Conservation (phyloP, 2,113 vertebrate genomes). For the Lophius piscatorius region DNA sequence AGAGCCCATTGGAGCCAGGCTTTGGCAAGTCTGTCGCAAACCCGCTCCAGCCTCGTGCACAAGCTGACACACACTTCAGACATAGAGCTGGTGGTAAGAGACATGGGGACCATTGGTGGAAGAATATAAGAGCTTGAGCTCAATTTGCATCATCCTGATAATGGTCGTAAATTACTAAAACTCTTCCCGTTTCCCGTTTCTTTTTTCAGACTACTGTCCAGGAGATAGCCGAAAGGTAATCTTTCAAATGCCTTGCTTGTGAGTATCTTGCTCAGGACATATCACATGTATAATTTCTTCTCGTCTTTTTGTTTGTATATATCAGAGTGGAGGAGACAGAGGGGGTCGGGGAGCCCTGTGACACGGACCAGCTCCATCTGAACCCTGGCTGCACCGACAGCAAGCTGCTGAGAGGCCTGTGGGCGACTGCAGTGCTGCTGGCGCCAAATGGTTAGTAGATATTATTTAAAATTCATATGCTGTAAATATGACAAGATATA, state of each 20-base stretch:
- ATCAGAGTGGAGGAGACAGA: slow-evolving; percentile 89
- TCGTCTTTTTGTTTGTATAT: slow-evolving; percentile 22
- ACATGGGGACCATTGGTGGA: background rate
- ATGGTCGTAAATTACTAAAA: slow-evolving; percentile 10
- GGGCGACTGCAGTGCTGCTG: slow-evolving; percentile 86
- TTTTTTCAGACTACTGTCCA: slow-evolving; percentile 71
- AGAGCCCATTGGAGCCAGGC: slow-evolving; percentile 88
- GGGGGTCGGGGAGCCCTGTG: slow-evolving; percentile 90
- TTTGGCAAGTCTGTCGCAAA: slow-evolving; percentile 79
- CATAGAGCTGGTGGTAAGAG: slow-evolving; percentile 85
- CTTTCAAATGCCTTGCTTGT: background rate
- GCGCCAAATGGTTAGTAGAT: slow-evolving; percentile 82
- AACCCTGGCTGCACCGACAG: slow-evolving; percentile 85
- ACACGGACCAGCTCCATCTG: slow-evolving; percentile 89
- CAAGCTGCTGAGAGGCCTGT: slow-evolving; percentile 86
- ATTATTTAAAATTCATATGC: background rate
- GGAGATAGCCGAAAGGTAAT: slow-evolving; percentile 79
- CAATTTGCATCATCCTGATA: background rate
- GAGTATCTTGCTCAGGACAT: background rate
- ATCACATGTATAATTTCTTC: slow-evolving; percentile 4
- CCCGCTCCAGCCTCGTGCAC: slow-evolving; percentile 87
- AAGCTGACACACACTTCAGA: slow-evolving; percentile 86
- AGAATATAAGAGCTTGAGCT: slow-evolving; percentile 6
- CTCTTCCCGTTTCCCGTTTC: slow-evolving; percentile 31
- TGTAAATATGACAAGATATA: too few species aligned